Conservation (phyloP, 1,140 invertebrate genomes). For the Olivierus martensii region DNA sequence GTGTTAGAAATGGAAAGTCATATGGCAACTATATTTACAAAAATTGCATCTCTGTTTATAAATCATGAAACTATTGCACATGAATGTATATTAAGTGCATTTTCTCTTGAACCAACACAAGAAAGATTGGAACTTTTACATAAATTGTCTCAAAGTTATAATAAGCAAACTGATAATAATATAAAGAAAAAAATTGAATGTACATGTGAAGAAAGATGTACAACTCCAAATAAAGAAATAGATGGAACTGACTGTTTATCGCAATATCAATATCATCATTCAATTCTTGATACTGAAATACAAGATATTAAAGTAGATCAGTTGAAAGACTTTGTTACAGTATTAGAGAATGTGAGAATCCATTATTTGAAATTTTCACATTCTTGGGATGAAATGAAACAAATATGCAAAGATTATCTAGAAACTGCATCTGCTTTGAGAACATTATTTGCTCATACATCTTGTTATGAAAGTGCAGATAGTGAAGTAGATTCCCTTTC, state of each 20-base stretch:
- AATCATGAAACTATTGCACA: conserved; percentile 10
- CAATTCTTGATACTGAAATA: neutral
- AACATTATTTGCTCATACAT: conserved; percentile 1
- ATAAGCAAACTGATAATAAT: neutral
- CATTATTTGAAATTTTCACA: conserved; percentile 6
- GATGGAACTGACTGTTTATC: neutral
- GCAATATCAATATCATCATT: neutral
- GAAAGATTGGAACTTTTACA: conserved; percentile 11
- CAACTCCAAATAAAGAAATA: neutral
- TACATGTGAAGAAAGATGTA: neutral
- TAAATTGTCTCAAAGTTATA: neutral
- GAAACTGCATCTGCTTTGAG: neutral
- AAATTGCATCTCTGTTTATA: conserved; percentile 11
- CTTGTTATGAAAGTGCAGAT: conserved; percentile 7
- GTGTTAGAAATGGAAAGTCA: conserved; percentile 15
- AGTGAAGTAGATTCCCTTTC: conserved; percentile 14
- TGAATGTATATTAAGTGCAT: conserved; percentile 15
- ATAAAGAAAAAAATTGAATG: neutral
- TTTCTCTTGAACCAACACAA: conserved; percentile 10
- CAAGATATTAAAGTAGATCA: neutral
- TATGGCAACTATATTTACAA: conserved; percentile 15
- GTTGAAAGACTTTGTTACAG: conserved; percentile 11
- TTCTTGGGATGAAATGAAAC: conserved; percentile 13
- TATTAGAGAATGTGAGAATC: conserved; percentile 11
- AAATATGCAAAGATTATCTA: conserved; percentile 12